Percentiles rank a stretch among this genome's conserved stretches.
Conservation (phyloP, 2,888 invertebrate genomes). For the Spilosoma lubricipeda region DNA sequence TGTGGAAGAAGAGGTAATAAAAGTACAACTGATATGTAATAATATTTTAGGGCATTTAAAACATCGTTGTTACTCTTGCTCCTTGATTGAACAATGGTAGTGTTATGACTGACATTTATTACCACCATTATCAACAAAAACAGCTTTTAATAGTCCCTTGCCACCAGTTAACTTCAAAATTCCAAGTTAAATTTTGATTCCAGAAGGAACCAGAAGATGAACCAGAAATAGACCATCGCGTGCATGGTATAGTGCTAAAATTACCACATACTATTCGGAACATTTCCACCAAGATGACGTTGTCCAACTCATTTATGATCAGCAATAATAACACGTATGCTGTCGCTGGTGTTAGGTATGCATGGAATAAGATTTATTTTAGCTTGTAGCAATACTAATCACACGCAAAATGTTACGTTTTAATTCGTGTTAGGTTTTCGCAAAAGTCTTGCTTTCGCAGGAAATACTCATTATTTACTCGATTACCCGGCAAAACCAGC, state of each 20-base stretch:
- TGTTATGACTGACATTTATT: background rate
- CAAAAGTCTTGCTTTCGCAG: background rate
- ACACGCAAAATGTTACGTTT: background rate
- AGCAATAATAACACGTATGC: slow-evolving; percentile 96
- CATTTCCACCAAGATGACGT: slow-evolving; percentile 96
- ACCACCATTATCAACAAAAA: too few relatives aligned
- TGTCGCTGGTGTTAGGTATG: slow-evolving; percentile 95
- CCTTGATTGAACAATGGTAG: background rate
- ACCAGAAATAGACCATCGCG: slow-evolving; percentile 70
- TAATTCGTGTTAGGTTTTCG: background rate
- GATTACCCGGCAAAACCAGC: too few relatives aligned
- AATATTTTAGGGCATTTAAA: background rate
- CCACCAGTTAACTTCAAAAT: background rate
- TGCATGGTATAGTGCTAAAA: slow-evolving; percentile 88
- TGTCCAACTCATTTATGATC: slow-evolving; percentile 96
- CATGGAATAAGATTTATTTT: background rate
- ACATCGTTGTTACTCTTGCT: background rate
- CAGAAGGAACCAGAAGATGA: slow-evolving; percentile 71
- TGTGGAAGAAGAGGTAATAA: slow-evolving; percentile 38
- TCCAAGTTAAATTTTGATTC: background rate
- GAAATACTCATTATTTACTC: background rate
- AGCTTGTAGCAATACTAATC: background rate
- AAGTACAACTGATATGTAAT: background rate
- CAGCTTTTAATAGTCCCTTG: too few relatives aligned
- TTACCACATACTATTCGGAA: slow-evolving; percentile 96